Evolutionary conservation across 1,140 invertebrate genomes (phyloP).

Genomic region (Zaprionus gabonicus): DNA sequence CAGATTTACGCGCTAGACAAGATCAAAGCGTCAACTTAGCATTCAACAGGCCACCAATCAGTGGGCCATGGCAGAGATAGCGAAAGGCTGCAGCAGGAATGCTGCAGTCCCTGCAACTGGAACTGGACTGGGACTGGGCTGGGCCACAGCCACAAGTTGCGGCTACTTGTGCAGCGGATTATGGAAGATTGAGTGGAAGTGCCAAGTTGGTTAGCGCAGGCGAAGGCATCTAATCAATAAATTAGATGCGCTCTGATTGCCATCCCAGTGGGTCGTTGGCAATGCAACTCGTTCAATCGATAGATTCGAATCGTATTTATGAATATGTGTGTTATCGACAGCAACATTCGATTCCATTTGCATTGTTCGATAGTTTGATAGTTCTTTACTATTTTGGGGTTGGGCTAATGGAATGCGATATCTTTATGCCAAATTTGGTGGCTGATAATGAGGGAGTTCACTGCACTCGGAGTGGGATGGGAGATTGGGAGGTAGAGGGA

Average conservation of each 20-base stretch:
- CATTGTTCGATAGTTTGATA: background rate
- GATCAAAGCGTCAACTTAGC: constrained; percentile 80
- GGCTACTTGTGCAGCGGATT: constrained; percentile 23
- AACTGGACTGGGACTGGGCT: background rate
- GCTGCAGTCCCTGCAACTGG: background rate
- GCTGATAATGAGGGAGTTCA: background rate
- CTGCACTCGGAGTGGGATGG: background rate
- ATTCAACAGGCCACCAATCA: constrained; percentile 79
- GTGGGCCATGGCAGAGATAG: constrained; percentile 32
- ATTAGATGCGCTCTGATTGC: constrained; percentile 36
- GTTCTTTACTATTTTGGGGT: background rate
- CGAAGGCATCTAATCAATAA: constrained; percentile 43
- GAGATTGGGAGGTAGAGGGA: background rate
- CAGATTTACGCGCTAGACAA: constrained; percentile 79
- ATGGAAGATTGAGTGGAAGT: constrained; percentile 37
- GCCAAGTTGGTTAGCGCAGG: constrained; percentile 1
- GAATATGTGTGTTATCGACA: background rate
- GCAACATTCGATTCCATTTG: background rate
- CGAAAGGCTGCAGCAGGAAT: background rate
- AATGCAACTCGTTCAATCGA: background rate
- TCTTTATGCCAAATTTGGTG: constrained; percentile 3
- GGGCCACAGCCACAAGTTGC: background rate
- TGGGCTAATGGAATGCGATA: background rate
- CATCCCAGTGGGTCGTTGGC: constrained; percentile 4
- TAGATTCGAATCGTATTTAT: constrained; percentile 1